phyloP scores from a whole-genome alignment of 2,797 vertebrate species.

The Podarcis siculus region DNA sequence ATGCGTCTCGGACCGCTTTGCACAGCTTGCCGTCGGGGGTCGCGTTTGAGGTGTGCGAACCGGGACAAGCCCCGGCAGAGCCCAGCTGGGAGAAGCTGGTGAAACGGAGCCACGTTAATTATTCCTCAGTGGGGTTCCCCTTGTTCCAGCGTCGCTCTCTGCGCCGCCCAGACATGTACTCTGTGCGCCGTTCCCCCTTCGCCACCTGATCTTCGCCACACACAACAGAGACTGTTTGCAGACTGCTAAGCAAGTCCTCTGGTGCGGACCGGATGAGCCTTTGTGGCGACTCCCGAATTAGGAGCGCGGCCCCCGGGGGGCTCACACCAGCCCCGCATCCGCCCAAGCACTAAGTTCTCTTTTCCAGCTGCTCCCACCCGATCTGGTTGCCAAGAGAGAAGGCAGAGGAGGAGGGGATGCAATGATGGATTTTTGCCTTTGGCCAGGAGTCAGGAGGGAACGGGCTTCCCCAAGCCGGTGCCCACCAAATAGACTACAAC shows the following conservation, averaged over 20 bases:
- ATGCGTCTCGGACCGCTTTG: fast-evolving
- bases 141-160: slow-evolving; percentile 33
- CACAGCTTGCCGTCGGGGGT: fast-evolving
- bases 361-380: not conserved
- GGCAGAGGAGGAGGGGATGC: not conserved
- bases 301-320: not conserved
- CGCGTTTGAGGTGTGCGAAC: not conserved
- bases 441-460: not conserved
- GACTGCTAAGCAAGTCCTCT: not conserved
- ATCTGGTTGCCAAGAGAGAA: not conserved
- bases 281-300: not conserved
- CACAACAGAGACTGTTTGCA: fast-evolving
- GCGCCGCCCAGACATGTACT: not conserved
- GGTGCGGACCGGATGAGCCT: not conserved
- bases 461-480: not conserved
- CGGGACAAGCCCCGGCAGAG: slow-evolving; percentile 18
- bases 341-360: not conserved
- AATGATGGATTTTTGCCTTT: too few species aligned
- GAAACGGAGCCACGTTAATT: slow-evolving; percentile 9
- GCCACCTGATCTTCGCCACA: slow-evolving; percentile 18
- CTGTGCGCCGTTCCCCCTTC: not conserved
- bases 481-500: not conserved
- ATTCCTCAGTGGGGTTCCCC: slow-evolving; percentile 38
- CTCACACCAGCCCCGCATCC: too few species aligned
- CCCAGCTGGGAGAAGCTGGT: not conserved